phyloP scores from a whole-genome alignment of 1,140 invertebrate species.

The Cydia splendana region DNA sequence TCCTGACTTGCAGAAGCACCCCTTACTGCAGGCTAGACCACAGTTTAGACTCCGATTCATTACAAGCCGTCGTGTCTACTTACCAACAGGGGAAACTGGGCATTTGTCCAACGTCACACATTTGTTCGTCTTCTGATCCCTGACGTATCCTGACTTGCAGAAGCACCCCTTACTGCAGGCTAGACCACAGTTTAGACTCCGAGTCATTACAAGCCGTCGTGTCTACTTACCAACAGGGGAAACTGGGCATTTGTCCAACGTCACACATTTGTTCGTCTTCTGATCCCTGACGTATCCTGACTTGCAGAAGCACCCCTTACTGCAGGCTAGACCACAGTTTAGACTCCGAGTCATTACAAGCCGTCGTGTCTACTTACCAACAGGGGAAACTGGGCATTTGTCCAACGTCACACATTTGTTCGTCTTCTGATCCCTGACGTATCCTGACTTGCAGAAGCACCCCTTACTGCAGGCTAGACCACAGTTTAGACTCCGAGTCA shows the following conservation, averaged over 20 bases:
- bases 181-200: slow-evolving; percentile 31
- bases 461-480: slow-evolving; percentile 42
- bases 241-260: slow-evolving; percentile 55
- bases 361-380: too few species aligned
- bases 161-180: too few species aligned
- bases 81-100: too few species aligned
- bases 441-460: slow-evolving; percentile 68
- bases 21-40: too few species aligned
- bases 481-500: slow-evolving; percentile 38
- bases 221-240: slow-evolving; percentile 42
- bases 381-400: slow-evolving; percentile 49
- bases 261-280: slow-evolving; percentile 49
- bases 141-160: too few species aligned
- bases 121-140: too few species aligned
- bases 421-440: slow-evolving; percentile 54
- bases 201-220: background rate
- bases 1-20: too few species aligned
- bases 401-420: slow-evolving; percentile 56
- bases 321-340: slow-evolving; percentile 53
- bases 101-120: too few species aligned
- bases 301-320: slow-evolving; percentile 70
- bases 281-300: slow-evolving; percentile 62
- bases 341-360: background rate
- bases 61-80: too few species aligned
- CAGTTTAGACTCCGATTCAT: too few species aligned